Base-by-base conservation (phyloP, 30 jellyfish, hydroid and myxozoan genomes). In the Morbakka virulenta region DNA sequence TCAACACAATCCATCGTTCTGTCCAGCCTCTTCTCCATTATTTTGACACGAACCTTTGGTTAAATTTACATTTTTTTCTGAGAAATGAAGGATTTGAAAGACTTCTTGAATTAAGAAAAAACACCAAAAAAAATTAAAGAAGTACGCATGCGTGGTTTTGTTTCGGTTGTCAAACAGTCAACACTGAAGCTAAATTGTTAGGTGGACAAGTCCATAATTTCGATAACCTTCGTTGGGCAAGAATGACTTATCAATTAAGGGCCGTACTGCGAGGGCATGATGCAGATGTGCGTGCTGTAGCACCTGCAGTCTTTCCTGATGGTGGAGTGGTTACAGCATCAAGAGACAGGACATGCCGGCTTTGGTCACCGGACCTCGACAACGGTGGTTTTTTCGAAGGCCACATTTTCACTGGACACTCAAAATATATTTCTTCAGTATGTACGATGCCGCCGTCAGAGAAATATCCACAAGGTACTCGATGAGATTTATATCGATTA, bases 381-480 rank as follows among this genome's bases (percentile, higher is more conserved):
- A 13, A 35, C 14, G 74, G 77, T 9, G 52, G 51, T 12, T 93
- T 93, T 73, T 9, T 71, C 9, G 97, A 93, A 52, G 96, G 93
- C 35, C 92, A 86, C 70, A 67, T 93, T 17, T 93, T 86, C 67
- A 52, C 75, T 62, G 99, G 99, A 20, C 99, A 93, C 66, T 50
- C 97, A 11, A 62, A 86, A n/a, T 93, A 85, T 66, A 93, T 93
- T 76, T 82, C 99, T 27, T 85, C 99, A 29, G 99, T 93, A 2
- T 35, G 96, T 28, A 80, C 95, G 11, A 14, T 93, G 17, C 92
- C 96, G 52, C 95, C 99, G 1, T 62, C 99, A 21, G 96, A 86
- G 49, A 72, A 81, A 22, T 72, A 93, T 73, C 99, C 99, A 0
- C 96, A 85, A n/a, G 99, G 99, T 93, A 77, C n/a, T n/a, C n/a